Percentiles rank a stretch among this genome's conserved stretches.
These are phyloP conservation scores for Notothenia rossii DNA, from an alignment of 2,113 vertebrate species.

Conservation along the genomic window DNA sequence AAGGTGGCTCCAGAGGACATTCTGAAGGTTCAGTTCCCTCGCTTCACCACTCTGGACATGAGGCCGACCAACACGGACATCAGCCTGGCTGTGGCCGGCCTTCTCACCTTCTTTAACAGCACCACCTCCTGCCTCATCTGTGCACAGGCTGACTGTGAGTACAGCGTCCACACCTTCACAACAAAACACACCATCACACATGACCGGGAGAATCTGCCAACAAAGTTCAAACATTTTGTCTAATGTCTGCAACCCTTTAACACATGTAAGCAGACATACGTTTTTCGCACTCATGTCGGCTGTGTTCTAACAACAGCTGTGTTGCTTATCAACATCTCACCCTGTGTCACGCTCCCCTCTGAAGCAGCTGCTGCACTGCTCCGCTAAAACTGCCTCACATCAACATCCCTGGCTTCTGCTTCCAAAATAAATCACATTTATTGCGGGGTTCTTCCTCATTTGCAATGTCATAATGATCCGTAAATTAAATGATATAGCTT, in stretches of 20 bases:
- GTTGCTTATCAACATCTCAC: slow-evolving; percentile 61
- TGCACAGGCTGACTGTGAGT: slow-evolving; percentile 97
- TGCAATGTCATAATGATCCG: slow-evolving; percentile 7
- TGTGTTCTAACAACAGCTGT: slow-evolving; percentile 63
- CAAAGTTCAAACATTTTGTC: slow-evolving; percentile 43
- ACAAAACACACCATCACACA: slow-evolving; percentile 13
- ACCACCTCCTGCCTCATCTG: slow-evolving; percentile 98
- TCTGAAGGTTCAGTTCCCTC: slow-evolving; percentile 94
- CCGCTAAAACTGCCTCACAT: slow-evolving; percentile 37
- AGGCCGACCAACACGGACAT: slow-evolving; percentile 97
- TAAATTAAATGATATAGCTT: slow-evolving; percentile 14
- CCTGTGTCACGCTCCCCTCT: slow-evolving; percentile 52
- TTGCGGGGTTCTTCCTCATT: neutral
- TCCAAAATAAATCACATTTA: slow-evolving; percentile 41
- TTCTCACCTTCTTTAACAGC: slow-evolving; percentile 97
- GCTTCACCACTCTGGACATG: slow-evolving; percentile 97
- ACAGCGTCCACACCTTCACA: slow-evolving; percentile 34
- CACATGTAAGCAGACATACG: slow-evolving; percentile 47
- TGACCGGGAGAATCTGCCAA: slow-evolving; percentile 42
- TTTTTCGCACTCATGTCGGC: slow-evolving; percentile 15
- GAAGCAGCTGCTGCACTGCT: slow-evolving; percentile 62
- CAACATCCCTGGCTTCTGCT: neutral
- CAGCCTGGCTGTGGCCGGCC: slow-evolving; percentile 94
- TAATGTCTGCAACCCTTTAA: slow-evolving; percentile 45
- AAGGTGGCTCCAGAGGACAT: slow-evolving; percentile 98